These are phyloP conservation scores for Musca vetustissima DNA, from an alignment of 1,140 invertebrate species.

Conservation along the genomic window DNA sequence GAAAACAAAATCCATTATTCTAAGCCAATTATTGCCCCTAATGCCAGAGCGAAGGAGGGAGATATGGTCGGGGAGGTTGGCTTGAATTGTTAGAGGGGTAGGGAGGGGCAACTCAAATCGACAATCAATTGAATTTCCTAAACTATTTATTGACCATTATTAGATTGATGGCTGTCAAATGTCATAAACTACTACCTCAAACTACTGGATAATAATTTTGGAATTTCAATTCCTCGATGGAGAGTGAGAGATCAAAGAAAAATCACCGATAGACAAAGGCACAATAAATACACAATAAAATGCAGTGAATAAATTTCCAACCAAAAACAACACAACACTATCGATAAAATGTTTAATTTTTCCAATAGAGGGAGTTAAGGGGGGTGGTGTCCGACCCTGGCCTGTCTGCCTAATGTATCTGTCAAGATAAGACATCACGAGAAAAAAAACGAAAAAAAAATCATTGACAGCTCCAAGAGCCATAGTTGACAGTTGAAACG, in stretches of 20 bases:
- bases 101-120: not conserved
- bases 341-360: no score
- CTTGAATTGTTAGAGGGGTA: no score
- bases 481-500: constrained; percentile 21
- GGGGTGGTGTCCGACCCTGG: not conserved
- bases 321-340: no score
- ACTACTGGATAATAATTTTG: constrained; percentile 21
- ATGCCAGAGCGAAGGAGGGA: no score
- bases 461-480: constrained; percentile 17
- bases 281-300: constrained; percentile 4
- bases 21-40: no score
- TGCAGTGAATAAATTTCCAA: constrained; percentile 8
- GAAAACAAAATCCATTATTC: no score
- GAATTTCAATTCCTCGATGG: not conserved
- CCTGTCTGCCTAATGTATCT: not conserved
- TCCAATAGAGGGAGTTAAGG: not conserved
- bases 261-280: not conserved
- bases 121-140: constrained; percentile 19
- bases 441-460: not conserved
- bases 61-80: no score
- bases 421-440: not conserved
- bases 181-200: not conserved
- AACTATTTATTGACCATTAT: constrained; percentile 4
- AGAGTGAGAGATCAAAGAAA: constrained; percentile 6
- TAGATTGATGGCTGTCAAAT: constrained; percentile 19